Evolutionary conservation across 2,797 vertebrate species (phyloP).

Genomic region (Phyllotis vaccarum): DNA sequence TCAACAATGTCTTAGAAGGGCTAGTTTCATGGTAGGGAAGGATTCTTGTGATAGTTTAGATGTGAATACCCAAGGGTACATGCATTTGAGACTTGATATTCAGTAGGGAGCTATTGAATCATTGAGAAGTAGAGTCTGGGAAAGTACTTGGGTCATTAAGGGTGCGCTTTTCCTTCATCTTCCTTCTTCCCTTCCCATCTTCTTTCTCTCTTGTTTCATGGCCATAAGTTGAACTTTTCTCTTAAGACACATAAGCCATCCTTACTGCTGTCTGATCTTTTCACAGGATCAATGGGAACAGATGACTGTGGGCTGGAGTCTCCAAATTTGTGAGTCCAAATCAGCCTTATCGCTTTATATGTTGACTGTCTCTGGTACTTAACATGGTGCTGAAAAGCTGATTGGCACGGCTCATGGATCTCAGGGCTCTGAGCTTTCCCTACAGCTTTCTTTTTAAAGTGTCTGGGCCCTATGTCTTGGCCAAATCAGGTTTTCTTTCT

Average conservation of each 20-base stretch:
- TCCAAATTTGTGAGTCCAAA: neutral
- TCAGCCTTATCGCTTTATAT: neutral
- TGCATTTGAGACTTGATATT: neutral
- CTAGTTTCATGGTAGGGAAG: neutral
- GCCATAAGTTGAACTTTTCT: neutral
- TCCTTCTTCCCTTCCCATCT: neutral
- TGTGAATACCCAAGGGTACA: neutral
- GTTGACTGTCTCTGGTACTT: neutral
- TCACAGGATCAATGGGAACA: neutral
- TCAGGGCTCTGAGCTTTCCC: neutral
- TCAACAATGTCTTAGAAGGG: slow-evolving; percentile 7
- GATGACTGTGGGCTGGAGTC: neutral
- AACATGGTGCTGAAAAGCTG: neutral
- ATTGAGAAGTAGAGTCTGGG: neutral
- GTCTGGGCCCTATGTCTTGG: neutral
- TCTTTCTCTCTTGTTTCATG: neutral
- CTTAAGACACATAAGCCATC: too few species aligned
- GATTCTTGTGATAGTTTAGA: neutral
- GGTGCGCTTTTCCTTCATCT: neutral
- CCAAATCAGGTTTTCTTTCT: slow-evolving; percentile 5
- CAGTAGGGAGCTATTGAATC: too few species aligned
- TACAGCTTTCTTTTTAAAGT: neutral
- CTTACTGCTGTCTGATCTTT: neutral
- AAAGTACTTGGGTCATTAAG: neutral
- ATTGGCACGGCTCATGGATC: neutral